Conservation (phyloP, 2,113 vertebrate species). For the Rissa tridactyla region DNA sequence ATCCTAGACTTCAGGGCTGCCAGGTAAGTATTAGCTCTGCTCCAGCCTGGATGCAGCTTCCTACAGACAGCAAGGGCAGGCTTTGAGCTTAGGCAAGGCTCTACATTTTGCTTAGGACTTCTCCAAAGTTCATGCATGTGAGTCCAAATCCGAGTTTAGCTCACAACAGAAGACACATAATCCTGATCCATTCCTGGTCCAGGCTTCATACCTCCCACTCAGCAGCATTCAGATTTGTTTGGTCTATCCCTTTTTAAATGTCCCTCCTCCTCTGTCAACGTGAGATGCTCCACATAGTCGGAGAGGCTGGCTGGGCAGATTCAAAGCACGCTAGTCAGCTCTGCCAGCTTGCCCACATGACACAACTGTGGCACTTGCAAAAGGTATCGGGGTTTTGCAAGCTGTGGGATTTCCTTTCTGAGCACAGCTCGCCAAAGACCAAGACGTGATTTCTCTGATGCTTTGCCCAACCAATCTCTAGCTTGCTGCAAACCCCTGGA, state of each 20-base stretch:
- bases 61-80: neutral
- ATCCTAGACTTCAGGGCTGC: neutral
- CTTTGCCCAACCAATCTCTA: constrained; percentile 54
- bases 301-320: neutral
- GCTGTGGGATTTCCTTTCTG: constrained; percentile 21
- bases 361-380: neutral
- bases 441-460: constrained; percentile 60
- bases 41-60: neutral
- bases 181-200: neutral
- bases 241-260: neutral
- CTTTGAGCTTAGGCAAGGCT: neutral
- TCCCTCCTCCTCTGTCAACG: neutral
- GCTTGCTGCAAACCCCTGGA: neutral
- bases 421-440: neutral
- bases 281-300: neutral
- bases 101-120: neutral
- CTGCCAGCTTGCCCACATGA: constrained; percentile 19
- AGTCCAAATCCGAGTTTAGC: neutral
- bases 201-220: neutral
- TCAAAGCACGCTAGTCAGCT: neutral
- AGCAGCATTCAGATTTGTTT: neutral
- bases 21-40: neutral
- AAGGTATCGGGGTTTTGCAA: neutral
- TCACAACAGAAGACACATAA: neutral
- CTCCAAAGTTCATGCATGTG: neutral